These are phyloP conservation scores for Psittacula derbiana DNA, from an alignment of 2,797 vertebrate genomes.

Conservation along the genomic window DNA sequence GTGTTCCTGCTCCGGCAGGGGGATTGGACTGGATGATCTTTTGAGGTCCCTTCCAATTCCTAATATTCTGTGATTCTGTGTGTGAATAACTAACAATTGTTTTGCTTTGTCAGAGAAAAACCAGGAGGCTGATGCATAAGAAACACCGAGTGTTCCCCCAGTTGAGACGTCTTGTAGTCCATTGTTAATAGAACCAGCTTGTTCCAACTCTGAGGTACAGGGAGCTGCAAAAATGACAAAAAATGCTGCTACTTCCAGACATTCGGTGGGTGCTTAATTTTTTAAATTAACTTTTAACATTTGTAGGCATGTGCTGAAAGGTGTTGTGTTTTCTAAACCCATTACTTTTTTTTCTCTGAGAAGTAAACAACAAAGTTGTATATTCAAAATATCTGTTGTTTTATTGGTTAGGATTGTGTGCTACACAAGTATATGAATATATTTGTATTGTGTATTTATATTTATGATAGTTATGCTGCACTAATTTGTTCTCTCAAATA, in stretches of 20 bases:
- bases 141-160: background rate
- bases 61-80: too few species aligned
- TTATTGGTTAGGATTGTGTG: background rate
- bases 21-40: too few species aligned
- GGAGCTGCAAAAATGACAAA: background rate
- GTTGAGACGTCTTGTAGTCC: background rate
- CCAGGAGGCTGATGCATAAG: slow-evolving; percentile 25
- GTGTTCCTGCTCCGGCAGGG: too few species aligned
- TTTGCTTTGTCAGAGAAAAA: slow-evolving; percentile 40
- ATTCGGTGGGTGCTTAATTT: slow-evolving; percentile 33
- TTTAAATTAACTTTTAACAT: background rate
- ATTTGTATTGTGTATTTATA: background rate
- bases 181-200: background rate
- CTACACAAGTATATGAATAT: background rate
- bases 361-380: background rate
- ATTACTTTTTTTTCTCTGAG: too few species aligned
- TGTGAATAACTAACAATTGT: background rate
- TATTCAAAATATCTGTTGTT: background rate
- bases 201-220: background rate
- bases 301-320: background rate
- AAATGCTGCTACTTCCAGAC: background rate
- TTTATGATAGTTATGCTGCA: background rate
- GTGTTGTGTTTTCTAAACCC: background rate
- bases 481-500: background rate
- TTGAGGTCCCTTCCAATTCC: too few species aligned